Percentiles rank a stretch among this genome's conserved stretches.
phyloP scores from a whole-genome alignment of 2,113 vertebrate genomes.

The Ctenodactylus gundi region DNA sequence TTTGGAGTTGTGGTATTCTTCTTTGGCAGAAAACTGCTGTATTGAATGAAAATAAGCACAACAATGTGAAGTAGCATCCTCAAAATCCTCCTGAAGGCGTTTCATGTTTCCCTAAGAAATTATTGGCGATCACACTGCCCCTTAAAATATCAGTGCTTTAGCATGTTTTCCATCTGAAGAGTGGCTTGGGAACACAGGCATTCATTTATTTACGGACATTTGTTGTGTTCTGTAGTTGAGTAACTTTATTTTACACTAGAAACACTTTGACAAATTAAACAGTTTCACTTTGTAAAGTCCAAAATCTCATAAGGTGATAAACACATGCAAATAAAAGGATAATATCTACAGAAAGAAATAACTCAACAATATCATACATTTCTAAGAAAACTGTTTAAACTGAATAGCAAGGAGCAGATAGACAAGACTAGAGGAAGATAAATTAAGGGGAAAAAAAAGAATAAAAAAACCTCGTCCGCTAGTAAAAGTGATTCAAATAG shows the following conservation, averaged over 20 bases:
- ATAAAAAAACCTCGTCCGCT: too few relatives aligned
- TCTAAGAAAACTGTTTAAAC: neutral
- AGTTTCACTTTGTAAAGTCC: neutral
- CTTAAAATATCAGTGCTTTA: neutral
- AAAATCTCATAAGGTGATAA: too few relatives aligned
- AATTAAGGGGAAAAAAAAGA: too few relatives aligned
- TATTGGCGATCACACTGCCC: neutral
- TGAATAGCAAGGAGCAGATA: neutral
- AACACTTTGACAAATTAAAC: neutral
- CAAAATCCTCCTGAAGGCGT: neutral
- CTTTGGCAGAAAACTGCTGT: neutral
- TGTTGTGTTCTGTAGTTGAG: neutral
- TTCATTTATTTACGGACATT: neutral
- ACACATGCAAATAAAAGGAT: neutral
- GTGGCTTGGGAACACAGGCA: neutral
- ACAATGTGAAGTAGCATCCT: neutral
- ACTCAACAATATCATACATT: neutral
- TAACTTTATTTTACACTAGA: neutral
- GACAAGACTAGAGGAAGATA: neutral
- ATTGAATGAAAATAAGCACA: neutral
- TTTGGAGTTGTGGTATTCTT: neutral
- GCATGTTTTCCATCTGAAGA: neutral
- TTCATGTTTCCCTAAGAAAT: neutral
- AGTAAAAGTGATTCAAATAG: neutral
- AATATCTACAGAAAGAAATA: neutral